These are phyloP conservation scores for Thunnus thynnus DNA, from an alignment of 2,113 vertebrate species.

Conservation along the genomic window DNA sequence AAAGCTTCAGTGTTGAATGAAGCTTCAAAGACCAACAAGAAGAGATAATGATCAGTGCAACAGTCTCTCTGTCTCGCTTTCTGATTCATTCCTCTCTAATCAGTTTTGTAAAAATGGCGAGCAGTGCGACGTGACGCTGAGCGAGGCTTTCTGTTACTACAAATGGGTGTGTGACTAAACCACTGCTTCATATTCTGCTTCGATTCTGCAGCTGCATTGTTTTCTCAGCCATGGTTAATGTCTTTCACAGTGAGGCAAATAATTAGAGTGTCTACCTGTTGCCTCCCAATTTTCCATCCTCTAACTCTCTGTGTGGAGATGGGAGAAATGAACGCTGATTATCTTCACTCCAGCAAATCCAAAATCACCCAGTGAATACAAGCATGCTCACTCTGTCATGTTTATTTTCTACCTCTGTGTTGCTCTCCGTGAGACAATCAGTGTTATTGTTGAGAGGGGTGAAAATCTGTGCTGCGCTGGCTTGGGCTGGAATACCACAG, in stretches of 20 bases:
- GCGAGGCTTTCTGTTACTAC: conserved; percentile 40
- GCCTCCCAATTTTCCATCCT: conserved; percentile 55
- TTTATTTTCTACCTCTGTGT: conserved; percentile 30
- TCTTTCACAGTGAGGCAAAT: conserved; percentile 72
- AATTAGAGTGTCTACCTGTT: conserved; percentile 68
- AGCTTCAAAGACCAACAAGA: conserved; percentile 22
- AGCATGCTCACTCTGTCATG: conserved; percentile 11
- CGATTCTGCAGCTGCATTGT: conserved; percentile 47
- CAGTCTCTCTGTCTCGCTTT: conserved; percentile 1
- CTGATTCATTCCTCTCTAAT: conserved; percentile 50
- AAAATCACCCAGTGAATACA: conserved; percentile 35
- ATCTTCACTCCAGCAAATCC: conserved; percentile 56
- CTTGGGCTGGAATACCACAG: too few species aligned
- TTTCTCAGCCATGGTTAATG: conserved; percentile 66
- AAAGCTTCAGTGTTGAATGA: background rate
- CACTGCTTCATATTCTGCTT: conserved; percentile 58
- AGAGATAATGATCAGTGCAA: conserved; percentile 39
- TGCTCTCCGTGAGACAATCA: conserved; percentile 33
- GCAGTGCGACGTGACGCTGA: conserved; percentile 10
- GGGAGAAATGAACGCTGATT: conserved; percentile 60
- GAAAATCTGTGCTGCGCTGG: conserved; percentile 34
- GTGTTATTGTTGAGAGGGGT: conserved; percentile 31
- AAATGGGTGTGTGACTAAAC: conserved; percentile 61
- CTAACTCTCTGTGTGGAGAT: conserved; percentile 42
- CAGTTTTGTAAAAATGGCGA: conserved; percentile 52